These are phyloP conservation scores for Scolopax bukidnonensis DNA, from an alignment of 2,797 vertebrate genomes.

Conservation along the genomic window DNA sequence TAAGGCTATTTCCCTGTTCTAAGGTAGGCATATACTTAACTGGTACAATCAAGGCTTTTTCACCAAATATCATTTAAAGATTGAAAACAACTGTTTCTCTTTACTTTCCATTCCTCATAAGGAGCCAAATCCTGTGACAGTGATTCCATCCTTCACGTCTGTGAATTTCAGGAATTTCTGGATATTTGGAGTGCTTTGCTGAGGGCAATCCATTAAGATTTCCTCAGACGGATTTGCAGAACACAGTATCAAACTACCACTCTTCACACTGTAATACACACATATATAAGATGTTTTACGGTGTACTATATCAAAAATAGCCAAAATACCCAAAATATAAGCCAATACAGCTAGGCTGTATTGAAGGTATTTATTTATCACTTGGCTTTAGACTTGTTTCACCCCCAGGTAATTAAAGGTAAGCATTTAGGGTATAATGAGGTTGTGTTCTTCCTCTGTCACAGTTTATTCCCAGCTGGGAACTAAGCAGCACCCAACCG, in stretches of 20 bases:
- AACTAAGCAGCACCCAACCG: not conserved
- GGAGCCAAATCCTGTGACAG: not conserved
- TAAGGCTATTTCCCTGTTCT: not conserved
- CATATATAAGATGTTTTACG: not conserved
- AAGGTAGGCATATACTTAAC: not conserved
- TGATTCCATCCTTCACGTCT: not conserved
- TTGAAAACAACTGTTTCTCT: constrained; percentile 53
- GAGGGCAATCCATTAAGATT: not conserved
- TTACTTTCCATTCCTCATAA: not conserved
- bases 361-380: not conserved
- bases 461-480: not conserved
- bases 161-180: not conserved
- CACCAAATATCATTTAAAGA: constrained; percentile 36
- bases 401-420: not conserved
- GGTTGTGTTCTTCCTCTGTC: not conserved
- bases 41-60: not conserved
- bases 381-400: not conserved
- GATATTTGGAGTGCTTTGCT: not conserved
- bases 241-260: not conserved
- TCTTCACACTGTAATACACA: not conserved
- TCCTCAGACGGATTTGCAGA: not conserved
- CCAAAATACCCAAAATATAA: not conserved
- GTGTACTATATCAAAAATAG: not conserved
- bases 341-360: not conserved
- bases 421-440: not conserved